phyloP scores from a whole-genome alignment of 2,797 vertebrate genomes.

The Carduelis carduelis region DNA sequence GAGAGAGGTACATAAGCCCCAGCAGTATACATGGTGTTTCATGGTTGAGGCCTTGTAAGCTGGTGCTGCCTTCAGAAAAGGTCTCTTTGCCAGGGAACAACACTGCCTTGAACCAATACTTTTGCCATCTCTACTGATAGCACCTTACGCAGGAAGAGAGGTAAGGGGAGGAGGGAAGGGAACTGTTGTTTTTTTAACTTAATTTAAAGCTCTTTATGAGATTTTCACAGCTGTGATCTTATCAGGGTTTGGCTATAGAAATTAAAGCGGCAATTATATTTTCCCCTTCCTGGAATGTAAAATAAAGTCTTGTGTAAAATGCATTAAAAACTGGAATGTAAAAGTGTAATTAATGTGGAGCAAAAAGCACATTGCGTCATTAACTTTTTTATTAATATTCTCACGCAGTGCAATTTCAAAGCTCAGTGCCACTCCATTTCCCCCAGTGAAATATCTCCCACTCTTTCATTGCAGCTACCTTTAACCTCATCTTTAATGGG shows the following conservation, averaged over 20 bases:
- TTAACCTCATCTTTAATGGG: slow-evolving; percentile 73
- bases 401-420: slow-evolving; percentile 74
- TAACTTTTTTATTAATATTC: slow-evolving; percentile 79
- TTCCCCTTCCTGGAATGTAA: slow-evolving; percentile 71
- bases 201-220: slow-evolving; percentile 75
- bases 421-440: slow-evolving; percentile 76
- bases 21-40: not conserved
- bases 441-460: slow-evolving; percentile 74
- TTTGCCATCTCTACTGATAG: not conserved
- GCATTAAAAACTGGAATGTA: slow-evolving; percentile 75
- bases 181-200: slow-evolving; percentile 73
- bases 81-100: not conserved
- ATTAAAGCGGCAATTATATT: slow-evolving; percentile 76
- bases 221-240: slow-evolving; percentile 76
- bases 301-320: slow-evolving; percentile 76
- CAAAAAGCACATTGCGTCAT: slow-evolving; percentile 77
- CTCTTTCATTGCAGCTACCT: slow-evolving; percentile 72
- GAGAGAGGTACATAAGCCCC: not conserved
- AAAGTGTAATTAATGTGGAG: slow-evolving; percentile 77
- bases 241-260: slow-evolving; percentile 73
- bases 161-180: slow-evolving; percentile 51
- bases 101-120: not conserved
- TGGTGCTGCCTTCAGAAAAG: not conserved
- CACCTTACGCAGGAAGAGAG: slow-evolving; percentile 38
- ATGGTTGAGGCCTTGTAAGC: not conserved